Evolutionary conservation across 2,888 invertebrate species (phyloP), one percentile per base, ranked within the genome.

Genomic region (Pandemis cinnamomeana): DNA sequence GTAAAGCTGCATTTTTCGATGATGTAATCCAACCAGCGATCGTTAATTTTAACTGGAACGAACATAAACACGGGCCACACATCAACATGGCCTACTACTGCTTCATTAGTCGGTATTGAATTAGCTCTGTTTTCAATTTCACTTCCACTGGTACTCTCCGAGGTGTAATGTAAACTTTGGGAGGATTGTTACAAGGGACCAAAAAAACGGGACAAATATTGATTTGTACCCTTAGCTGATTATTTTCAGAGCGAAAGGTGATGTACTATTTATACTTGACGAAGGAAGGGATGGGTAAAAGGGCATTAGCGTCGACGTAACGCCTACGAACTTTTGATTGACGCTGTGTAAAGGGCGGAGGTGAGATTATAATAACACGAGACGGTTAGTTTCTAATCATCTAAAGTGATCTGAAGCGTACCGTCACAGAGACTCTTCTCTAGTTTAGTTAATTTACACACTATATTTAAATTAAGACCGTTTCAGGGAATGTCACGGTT

Each of bases 281-380:
- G 84, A 82, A 87, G 85, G 87, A 84, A 85, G 83, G 87, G 80
- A 80, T 78, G 81, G 80, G 80, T 79, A 82, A 87, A 87, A 87
- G 86, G 88, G 83, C 86, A 85, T 82, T 83, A 81, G 82, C 80
- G 48, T 82, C 63, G 73, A 83, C 84, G 80, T 80, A 84, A 77
- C 80, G 83, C 83, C 87, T 86, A 79, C 87, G 86, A 86, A 86
- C 86, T 88, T 87, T 87, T 87, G 87, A 87, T 84, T 86, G 88
- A 87, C 86, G 86, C 80, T 79, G 82, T 83, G 82, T 82, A 86
- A 88, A 87, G 86, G 84, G 82, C 85, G 81, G 77, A 83, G 83
- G 83, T 83, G 80, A 75, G 69, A 76, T 79, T 67, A 71, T 66
- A 67, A 67, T 71, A 74, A 66, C 66, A 44, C 53, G 46, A 64